phyloP scores from a whole-genome alignment of 1,140 invertebrate species.

The Meloidogyne chitwoodi region DNA sequence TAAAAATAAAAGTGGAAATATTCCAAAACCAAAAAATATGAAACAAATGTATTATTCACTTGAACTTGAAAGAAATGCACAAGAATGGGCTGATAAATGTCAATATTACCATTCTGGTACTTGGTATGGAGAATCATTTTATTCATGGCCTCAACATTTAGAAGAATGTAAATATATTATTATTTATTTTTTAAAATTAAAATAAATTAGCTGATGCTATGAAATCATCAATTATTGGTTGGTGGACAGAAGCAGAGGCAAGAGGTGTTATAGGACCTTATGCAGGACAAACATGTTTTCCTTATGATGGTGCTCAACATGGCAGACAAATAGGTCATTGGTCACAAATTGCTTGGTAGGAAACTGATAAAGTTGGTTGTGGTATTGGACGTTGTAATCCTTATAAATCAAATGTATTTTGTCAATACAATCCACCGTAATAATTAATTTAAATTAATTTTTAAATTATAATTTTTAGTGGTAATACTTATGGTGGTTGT shows the following conservation, averaged over 20 bases:
- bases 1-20: not conserved
- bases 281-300: not conserved
- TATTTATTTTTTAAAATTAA: too few species aligned
- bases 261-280: not conserved
- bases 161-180: not conserved
- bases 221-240: not conserved
- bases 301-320: not conserved
- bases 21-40: not conserved
- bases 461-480: too few species aligned
- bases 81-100: not conserved
- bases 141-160: not conserved
- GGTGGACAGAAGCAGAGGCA: slow-evolving; percentile 2
- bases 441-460: too few species aligned
- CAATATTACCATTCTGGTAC: not conserved
- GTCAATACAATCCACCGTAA: too few species aligned
- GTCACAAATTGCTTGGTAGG: slow-evolving; percentile 9
- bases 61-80: not conserved
- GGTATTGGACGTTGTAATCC: not conserved
- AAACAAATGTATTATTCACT: not conserved
- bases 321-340: slow-evolving; percentile 13
- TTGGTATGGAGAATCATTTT: not conserved
- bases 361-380: slow-evolving; percentile 3
- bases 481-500: not conserved
- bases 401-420: slow-evolving; percentile 7
- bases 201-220: not conserved